phyloP scores from a whole-genome alignment of 2,113 vertebrate genomes.

The Oxyura jamaicensis region DNA sequence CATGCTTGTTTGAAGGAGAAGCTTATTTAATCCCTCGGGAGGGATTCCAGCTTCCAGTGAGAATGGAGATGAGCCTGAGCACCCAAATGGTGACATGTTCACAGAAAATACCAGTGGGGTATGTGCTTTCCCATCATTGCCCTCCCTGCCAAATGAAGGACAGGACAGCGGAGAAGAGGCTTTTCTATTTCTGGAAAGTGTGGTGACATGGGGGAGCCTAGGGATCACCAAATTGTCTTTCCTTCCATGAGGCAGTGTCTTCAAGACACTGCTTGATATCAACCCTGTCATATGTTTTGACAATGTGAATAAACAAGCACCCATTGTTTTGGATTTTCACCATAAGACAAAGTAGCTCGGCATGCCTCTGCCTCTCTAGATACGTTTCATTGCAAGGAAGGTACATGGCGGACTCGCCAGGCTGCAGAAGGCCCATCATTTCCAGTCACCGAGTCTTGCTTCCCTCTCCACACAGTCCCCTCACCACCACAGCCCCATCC shows the following conservation, averaged over 20 bases:
- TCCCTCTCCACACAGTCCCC: neutral
- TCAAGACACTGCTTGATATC: neutral
- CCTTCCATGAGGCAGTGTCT: neutral
- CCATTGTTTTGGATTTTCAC: neutral
- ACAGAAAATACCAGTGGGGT: fast-evolving
- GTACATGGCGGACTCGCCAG: neutral
- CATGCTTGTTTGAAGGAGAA: neutral
- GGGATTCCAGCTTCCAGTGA: neutral
- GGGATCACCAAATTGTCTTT: neutral
- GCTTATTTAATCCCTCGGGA: neutral
- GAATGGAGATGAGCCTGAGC: neutral
- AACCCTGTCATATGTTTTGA: neutral
- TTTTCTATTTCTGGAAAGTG: neutral
- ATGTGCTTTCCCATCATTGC: neutral
- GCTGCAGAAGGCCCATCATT: neutral
- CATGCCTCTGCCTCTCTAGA: neutral
- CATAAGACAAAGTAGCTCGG: neutral
- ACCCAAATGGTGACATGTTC: neutral
- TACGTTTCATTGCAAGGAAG: neutral
- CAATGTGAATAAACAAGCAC: slow-evolving; percentile 7
- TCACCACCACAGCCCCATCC: fast-evolving
- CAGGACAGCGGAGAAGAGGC: neutral
- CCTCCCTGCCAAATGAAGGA: neutral
- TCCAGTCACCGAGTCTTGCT: neutral
- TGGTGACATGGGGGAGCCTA: neutral